A percentile compares a stretch with the other conserved stretches of the same genome.
Evolutionary conservation across 2,888 invertebrate species (phyloP).

Genomic region (Brachynemurus nebulosus): DNA sequence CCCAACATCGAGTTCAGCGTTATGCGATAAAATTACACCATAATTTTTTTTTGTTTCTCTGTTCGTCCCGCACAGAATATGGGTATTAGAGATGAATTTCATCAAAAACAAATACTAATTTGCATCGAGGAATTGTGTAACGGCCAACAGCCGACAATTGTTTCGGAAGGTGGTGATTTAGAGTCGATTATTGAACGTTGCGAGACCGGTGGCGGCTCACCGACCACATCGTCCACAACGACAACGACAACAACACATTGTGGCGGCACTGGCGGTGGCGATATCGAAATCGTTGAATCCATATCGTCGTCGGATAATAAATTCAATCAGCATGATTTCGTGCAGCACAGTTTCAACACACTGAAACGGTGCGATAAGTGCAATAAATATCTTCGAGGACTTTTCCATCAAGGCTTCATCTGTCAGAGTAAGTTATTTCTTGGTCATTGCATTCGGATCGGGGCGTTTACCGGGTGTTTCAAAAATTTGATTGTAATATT

Average conservation of each 20-base stretch:
- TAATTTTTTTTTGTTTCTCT: too few relatives aligned
- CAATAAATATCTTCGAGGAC: conserved; percentile 52
- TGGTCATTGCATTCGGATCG: too few relatives aligned
- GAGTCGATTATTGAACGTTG: conserved; percentile 9
- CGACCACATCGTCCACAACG: background rate
- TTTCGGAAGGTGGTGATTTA: background rate
- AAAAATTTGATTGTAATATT: too few relatives aligned
- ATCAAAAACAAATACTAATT: conserved; percentile 51
- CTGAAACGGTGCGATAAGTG: conserved; percentile 60
- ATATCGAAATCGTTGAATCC: background rate
- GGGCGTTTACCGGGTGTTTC: too few relatives aligned
- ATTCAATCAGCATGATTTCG: conserved; percentile 30
- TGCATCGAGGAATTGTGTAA: conserved; percentile 50
- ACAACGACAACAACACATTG: background rate
- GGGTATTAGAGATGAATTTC: conserved; percentile 61
- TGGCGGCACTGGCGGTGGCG: background rate
- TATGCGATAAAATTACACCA: too few relatives aligned
- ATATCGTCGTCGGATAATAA: background rate
- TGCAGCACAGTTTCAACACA: conserved; percentile 50
- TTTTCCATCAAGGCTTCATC: conserved; percentile 54
- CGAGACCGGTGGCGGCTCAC: too few relatives aligned
- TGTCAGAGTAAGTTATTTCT: conserved; percentile 46
- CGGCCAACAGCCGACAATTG: conserved; percentile 12
- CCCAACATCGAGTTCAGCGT: too few relatives aligned
- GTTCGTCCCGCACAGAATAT: too few relatives aligned